Conservation (phyloP, 2,888 invertebrate genomes). For the Patella ulyssiponensis region DNA sequence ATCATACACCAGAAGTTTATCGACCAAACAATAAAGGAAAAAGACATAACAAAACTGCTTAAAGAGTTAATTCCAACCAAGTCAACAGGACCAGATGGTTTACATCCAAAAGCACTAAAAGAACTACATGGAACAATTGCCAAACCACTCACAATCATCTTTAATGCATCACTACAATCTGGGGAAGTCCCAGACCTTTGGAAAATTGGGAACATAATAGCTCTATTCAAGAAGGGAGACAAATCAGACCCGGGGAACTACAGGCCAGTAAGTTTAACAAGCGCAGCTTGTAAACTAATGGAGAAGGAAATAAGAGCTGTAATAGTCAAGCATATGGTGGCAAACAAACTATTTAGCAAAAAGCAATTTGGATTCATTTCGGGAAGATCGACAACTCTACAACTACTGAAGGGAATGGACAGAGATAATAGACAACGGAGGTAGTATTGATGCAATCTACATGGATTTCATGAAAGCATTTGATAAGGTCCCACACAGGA, state of each 20-base stretch:
- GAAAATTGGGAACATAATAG: conserved; percentile 3
- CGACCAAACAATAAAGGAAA: neutral
- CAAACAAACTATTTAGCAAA: too few species aligned
- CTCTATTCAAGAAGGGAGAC: conserved; percentile 25
- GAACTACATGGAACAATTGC: neutral
- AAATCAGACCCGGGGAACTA: conserved; percentile 18
- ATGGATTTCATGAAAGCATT: conserved; percentile 31
- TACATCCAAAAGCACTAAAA: neutral
- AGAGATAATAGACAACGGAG: neutral
- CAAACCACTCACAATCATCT: neutral
- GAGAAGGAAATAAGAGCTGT: neutral
- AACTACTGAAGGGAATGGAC: neutral
- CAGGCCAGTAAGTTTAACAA: conserved; percentile 11
- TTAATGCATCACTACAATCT: conserved; percentile 10
- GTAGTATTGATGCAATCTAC: conserved; percentile 9
- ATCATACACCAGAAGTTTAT: too few species aligned
- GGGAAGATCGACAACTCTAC: too few species aligned
- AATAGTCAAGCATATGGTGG: too few species aligned
- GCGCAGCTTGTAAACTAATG: neutral
- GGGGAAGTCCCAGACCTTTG: neutral
- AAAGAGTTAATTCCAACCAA: neutral
- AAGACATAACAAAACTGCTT: neutral
- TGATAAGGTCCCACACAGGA: conserved; percentile 26
- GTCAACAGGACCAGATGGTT: neutral
- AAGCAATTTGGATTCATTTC: too few species aligned